Percentiles rank a stretch among this genome's conserved stretches.
These are phyloP conservation scores for Cottoperca gobio DNA, from an alignment of 2,797 vertebrate species.

Conservation along the genomic window DNA sequence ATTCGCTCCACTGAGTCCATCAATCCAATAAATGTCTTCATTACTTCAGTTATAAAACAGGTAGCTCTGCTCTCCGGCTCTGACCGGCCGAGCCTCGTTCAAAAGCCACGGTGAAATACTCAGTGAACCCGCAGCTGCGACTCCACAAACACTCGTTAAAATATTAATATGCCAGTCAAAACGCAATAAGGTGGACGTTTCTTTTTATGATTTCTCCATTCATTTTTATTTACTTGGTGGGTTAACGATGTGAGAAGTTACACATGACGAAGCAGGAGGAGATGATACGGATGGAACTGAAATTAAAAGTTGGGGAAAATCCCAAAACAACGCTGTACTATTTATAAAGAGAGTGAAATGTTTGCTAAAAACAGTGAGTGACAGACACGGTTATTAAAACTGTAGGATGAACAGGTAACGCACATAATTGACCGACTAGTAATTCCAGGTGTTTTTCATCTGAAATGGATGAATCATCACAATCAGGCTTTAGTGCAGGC, in stretches of 20 bases:
- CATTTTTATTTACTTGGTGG: conserved; percentile 28
- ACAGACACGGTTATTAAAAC: background rate
- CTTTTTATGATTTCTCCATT: conserved; percentile 18
- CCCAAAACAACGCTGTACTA: background rate
- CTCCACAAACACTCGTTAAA: conserved; percentile 20
- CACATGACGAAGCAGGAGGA: conserved; percentile 14
- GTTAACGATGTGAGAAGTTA: conserved; percentile 28
- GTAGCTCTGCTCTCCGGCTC: conserved; percentile 21
- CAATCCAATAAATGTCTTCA: conserved; percentile 48
- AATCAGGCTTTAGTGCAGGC: background rate
- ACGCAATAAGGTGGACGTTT: conserved; percentile 8
- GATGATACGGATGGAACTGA: background rate
- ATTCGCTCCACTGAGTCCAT: conserved; percentile 42
- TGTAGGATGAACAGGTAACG: background rate
- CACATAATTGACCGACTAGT: background rate
- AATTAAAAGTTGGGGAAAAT: conserved; percentile 2
- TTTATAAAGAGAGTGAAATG: background rate
- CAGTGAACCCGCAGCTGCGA: conserved; percentile 23
- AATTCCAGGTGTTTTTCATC: background rate
- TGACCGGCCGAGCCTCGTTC: background rate
- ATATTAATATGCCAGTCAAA: conserved; percentile 47
- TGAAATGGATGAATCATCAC: background rate
- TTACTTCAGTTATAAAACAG: conserved; percentile 48
- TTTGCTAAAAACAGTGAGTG: background rate
- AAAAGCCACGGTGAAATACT: conserved; percentile 24